Percentiles rank a stretch among this genome's conserved stretches.
These are phyloP conservation scores for Nothura maculosa DNA, from an alignment of 2,797 vertebrate species.

Conservation along the genomic window DNA sequence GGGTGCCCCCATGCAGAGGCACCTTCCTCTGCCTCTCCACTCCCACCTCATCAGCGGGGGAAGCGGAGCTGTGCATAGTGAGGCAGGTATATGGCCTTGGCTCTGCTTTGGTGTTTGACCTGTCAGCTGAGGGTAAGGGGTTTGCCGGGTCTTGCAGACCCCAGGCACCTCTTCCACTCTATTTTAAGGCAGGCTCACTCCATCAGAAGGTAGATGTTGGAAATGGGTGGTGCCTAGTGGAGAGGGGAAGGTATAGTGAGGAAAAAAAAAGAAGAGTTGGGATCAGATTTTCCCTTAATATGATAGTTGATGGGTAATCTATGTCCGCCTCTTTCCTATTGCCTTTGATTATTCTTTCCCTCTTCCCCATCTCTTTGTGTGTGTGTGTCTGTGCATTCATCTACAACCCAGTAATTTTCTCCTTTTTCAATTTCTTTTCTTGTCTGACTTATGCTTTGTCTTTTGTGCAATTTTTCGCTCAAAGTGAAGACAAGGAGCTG, in stretches of 20 bases:
- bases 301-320: conserved; percentile 26
- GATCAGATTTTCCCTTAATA: conserved; percentile 33
- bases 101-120: not conserved
- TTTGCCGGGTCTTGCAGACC: not conserved
- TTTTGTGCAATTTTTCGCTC: not conserved
- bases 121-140: not conserved
- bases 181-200: not conserved
- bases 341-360: not conserved
- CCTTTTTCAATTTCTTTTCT: not conserved
- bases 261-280: not conserved
- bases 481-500: not conserved
- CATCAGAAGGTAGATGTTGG: not conserved
- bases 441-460: not conserved
- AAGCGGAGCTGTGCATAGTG: accelerated
- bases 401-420: not conserved
- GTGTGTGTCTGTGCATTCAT: too few species aligned
- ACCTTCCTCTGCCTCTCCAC: not conserved
- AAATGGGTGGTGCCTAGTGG: not conserved
- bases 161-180: not conserved
- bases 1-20: accelerated
- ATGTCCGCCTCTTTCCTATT: not conserved
- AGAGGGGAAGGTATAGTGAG: not conserved
- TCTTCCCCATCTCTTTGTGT: not conserved
- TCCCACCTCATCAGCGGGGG: not conserved
- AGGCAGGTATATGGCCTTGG: not conserved